Base-by-base conservation (phyloP, 2,797 vertebrate genomes). In the Parambassis ranga region DNA sequence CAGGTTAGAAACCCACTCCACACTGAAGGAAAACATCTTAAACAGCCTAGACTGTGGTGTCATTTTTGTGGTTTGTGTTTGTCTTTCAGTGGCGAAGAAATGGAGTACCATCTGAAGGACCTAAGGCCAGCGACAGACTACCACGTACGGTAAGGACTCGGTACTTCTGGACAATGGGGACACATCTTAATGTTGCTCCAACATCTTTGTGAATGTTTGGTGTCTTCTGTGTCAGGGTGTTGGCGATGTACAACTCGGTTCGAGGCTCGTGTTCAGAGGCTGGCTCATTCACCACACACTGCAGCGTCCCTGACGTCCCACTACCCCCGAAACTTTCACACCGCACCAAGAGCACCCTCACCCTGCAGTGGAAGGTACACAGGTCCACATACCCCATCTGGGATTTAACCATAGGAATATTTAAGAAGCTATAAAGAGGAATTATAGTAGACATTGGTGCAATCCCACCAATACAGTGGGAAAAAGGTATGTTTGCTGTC, bases 101-200 rank as follows among this genome's bases (percentile, higher is more conserved):
- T 97, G 89, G 96, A 98, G 88, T 98, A 93, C 82, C 94, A 93
- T 84, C 90, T 99, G 89, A 97, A 95, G 89, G 96, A 99, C 86
- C 92, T 99, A 75, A 92, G 95, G 92, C 96, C 97, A 76, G 95
- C 95, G 44, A 95, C 95, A 33, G 96, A 99, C 87, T 98, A 98
- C 90, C 94, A 99, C 0, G 92, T 98, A 91, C 96, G 96, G 97
- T 99, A 90, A 92, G 96, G 30, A 42, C 8, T 31, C 6, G 9
- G 13, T 22, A 14, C 0, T 22, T n/a, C 10, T 14, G 11, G 18
- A 14, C 20, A 8, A n/a, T 3, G 4, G 22, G 10, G 16, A 37
- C 16, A 46, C 0, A 0, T 13, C 15, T n/a, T 24, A 56, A 35
- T 33, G 3, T 13, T 24, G 8, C 2, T 1, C 22, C 26, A 33